A percentile compares a stretch with the other conserved stretches of the same genome.
Evolutionary conservation across 2,797 vertebrate species (phyloP).

Genomic region (Chaetophractus vellerosus): DNA sequence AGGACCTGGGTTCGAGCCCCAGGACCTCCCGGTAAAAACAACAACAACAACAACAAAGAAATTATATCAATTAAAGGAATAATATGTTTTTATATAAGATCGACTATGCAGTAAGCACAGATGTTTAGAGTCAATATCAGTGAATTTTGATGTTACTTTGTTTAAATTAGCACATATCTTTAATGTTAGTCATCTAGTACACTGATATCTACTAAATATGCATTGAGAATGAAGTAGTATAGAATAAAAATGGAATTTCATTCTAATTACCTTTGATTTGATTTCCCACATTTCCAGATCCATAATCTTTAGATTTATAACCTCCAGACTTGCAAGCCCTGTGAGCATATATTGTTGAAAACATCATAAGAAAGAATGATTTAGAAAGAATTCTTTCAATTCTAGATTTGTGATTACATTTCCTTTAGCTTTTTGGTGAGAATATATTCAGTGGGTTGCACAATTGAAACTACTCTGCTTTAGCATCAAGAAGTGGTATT

Average conservation of each 20-base stretch:
- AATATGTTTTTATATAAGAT: not conserved
- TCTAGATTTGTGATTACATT: not conserved
- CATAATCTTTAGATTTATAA: constrained; percentile 81
- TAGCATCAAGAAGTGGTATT: not conserved
- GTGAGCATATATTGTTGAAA: constrained; percentile 60
- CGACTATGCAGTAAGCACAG: not conserved
- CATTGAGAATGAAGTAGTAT: not conserved
- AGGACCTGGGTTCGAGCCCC: no score
- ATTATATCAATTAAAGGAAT: not conserved
- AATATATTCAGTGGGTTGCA: not conserved
- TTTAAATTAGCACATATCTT: not conserved
- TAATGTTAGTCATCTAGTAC: not conserved
- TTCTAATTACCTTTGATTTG: constrained; percentile 85
- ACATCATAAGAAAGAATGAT: not conserved
- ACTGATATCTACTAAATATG: not conserved
- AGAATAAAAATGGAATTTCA: constrained; percentile 2
- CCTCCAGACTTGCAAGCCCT: constrained; percentile 82
- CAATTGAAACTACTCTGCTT: not conserved
- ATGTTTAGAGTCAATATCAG: not conserved
- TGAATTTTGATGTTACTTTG: constrained; percentile 31
- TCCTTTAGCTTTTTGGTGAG: constrained; percentile 40
- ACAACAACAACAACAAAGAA: no score
- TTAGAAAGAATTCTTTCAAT: not conserved
- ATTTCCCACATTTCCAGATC: constrained; percentile 74
- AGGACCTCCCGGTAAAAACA: no score